Conservation (phyloP, 2,888 invertebrate genomes). For the Drosophila buzzatii region DNA sequence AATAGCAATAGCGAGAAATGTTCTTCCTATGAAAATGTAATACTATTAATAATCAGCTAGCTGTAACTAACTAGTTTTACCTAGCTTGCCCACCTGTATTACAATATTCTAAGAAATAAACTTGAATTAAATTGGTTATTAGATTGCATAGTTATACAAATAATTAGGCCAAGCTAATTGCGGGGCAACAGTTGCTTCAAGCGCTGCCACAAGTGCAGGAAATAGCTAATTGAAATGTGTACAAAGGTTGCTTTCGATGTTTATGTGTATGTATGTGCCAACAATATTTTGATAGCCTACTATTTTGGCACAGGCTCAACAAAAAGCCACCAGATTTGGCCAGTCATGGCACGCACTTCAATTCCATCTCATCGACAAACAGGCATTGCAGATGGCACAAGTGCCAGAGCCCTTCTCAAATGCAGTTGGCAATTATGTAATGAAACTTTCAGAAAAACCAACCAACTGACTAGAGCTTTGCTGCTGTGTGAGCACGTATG, state of each 20-base stretch:
- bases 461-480: not conserved
- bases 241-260: not conserved
- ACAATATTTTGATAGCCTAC: conserved; percentile 7
- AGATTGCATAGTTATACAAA: conserved; percentile 1
- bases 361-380: not conserved
- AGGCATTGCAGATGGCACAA: not conserved
- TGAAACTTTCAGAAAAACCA: conserved; percentile 44
- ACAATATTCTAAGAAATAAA: not conserved
- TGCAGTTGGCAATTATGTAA: conserved; percentile 47
- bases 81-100: too few relatives aligned
- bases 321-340: conserved; percentile 3
- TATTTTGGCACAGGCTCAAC: not conserved
- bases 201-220: not conserved
- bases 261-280: not conserved
- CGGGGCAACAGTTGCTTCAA: not conserved
- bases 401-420: conserved; percentile 18
- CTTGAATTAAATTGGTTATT: conserved; percentile 10
- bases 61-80: not conserved
- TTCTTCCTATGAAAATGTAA: not conserved
- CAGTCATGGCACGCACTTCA: not conserved
- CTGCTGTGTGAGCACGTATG: conserved; percentile 2
- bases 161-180: not conserved
- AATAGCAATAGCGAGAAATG: too few relatives aligned
- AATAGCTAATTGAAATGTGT: conserved; percentile 34
- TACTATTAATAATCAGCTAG: too few relatives aligned